Percentiles rank a stretch among this genome's conserved stretches.
Conservation (phyloP, 2,113 vertebrate genomes). For the Carettochelys insculpta region DNA sequence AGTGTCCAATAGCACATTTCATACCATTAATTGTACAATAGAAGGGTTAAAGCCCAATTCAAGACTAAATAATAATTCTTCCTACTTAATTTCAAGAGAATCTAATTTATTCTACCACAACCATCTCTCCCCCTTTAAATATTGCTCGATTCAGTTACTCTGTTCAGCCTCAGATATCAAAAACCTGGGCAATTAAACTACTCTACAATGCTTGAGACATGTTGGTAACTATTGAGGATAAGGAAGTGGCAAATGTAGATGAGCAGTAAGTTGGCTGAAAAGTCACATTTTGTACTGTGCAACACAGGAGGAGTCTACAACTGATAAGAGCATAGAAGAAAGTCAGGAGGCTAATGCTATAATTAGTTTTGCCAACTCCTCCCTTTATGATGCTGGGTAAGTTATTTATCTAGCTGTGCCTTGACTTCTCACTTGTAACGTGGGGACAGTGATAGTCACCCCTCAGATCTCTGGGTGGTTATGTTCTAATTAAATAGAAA, state of each 20-base stretch:
- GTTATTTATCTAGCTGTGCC: neutral
- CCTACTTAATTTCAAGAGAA: neutral
- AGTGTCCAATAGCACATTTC: accelerated
- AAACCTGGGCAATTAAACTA: neutral
- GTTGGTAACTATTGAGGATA: neutral
- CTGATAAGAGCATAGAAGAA: neutral
- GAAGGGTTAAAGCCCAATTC: neutral
- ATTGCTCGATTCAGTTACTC: neutral
- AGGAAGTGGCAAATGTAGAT: neutral
- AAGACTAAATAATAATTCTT: neutral
- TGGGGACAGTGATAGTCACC: neutral
- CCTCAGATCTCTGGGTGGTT: neutral
- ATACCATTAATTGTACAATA: neutral
- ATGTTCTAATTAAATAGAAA: neutral
- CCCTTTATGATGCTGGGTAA: neutral
- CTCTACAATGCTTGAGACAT: neutral
- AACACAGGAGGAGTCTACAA: neutral
- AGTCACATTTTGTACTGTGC: neutral
- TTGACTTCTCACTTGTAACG: neutral
- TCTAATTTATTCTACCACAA: neutral
- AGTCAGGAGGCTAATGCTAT: neutral
- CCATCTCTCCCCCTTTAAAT: neutral
- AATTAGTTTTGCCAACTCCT: neutral
- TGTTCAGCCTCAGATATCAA: neutral
- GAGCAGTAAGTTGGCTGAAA: neutral